A percentile compares a stretch with the other conserved stretches of the same genome.
Evolutionary conservation across 2,888 invertebrate species (phyloP).

Genomic region (Arge pagana): DNA sequence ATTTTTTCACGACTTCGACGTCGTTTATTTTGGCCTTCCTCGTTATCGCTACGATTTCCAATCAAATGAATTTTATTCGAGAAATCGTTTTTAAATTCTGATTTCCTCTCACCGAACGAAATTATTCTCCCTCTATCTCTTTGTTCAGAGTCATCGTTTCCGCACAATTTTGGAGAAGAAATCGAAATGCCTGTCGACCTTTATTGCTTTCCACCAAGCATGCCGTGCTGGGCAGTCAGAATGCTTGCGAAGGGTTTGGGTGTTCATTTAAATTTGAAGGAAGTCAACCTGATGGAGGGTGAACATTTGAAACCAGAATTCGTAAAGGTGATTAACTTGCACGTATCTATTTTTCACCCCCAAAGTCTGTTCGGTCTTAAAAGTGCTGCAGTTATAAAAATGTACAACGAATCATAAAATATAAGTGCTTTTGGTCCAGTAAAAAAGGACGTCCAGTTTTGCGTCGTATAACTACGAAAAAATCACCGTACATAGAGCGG

Average conservation of each 20-base stretch:
- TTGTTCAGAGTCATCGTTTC: neutral
- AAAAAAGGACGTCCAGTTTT: no score
- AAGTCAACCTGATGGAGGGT: conserved; percentile 64
- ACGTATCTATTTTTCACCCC: no score
- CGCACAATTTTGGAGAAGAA: neutral
- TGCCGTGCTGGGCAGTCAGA: conserved; percentile 69
- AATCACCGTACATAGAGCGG: no score
- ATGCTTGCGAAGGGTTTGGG: conserved; percentile 69
- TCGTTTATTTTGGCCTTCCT: neutral
- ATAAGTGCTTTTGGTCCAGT: no score
- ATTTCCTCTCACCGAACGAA: no score
- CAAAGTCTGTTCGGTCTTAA: no score
- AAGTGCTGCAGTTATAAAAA: no score
- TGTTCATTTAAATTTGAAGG: conserved; percentile 69
- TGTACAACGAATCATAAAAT: no score
- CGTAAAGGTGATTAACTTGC: conserved; percentile 67
- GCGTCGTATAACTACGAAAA: no score
- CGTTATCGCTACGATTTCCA: no score
- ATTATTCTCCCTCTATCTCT: neutral
- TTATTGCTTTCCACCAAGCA: conserved; percentile 69
- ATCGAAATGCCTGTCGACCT: conserved; percentile 60
- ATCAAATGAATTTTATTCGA: no score
- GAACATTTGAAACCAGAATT: conserved; percentile 71
- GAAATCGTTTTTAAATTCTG: no score
- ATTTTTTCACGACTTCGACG: neutral